Evolutionary conservation across 2,113 vertebrate species (phyloP).

Genomic region (Pristiophorus japonicus): DNA sequence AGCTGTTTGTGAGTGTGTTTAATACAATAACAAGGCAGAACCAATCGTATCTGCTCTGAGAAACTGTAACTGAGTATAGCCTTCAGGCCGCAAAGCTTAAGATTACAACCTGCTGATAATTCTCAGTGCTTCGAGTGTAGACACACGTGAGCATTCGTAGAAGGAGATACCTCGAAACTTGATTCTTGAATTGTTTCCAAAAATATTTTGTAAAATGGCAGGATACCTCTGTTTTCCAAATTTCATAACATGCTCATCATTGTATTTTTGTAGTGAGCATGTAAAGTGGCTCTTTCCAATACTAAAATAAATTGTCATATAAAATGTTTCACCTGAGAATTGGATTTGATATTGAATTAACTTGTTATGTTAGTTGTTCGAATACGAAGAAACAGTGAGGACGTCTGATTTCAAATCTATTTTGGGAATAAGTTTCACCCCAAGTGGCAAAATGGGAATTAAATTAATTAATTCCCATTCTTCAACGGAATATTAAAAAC

Average conservation of each 20-base stretch:
- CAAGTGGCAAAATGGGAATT: neutral
- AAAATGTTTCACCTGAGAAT: neutral
- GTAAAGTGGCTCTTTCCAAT: neutral
- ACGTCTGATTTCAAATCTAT: neutral
- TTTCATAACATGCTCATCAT: neutral
- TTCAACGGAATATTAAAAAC: neutral
- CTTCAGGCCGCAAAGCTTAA: neutral
- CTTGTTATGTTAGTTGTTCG: neutral
- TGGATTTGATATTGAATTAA: neutral
- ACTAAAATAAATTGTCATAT: neutral
- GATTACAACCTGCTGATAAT: neutral
- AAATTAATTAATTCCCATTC: neutral
- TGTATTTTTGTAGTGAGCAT: neutral
- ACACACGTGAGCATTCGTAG: neutral
- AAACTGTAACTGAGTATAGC: neutral
- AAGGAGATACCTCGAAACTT: neutral
- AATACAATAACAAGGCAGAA: neutral
- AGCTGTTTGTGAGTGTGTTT: neutral
- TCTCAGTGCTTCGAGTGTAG: neutral
- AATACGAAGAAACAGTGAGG: neutral
- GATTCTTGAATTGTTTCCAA: neutral
- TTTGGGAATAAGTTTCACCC: neutral
- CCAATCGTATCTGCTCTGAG: neutral
- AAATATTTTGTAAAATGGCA: neutral
- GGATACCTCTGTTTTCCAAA: neutral